Evolutionary conservation across 2,113 vertebrate genomes (phyloP), one percentile per base, ranked within the genome.

Genomic region (Pogona vitticeps): DNA sequence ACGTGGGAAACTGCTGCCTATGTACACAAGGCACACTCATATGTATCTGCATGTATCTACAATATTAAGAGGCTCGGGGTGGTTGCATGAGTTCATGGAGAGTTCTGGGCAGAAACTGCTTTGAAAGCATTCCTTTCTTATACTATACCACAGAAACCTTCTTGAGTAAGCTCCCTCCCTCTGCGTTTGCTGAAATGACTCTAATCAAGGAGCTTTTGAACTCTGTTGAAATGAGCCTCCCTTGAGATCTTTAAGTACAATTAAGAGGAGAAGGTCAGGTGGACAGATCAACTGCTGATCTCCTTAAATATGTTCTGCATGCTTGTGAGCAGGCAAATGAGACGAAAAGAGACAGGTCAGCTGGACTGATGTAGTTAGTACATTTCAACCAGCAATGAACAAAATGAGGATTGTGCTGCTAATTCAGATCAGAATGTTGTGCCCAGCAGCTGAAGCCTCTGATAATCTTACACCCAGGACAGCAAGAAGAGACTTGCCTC

Each of bases 201-300:
- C 14, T 73, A 61, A 83, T 83, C 67, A 82, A 82, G 33, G 21
- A 23, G 33, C 31, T 81, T 65, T 82, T 82, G 40, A 82, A 82
- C 80, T 59, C 12, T 38, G 8, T 5, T 59, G 58, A 83, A 83
- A 59, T 31, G 56, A 83, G 23, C 23, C n/a, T 73, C 67, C 56
- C 82, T 73, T 20, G 56, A 83, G 61, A 46, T 17, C 28, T 46
- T 26, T 8, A 83, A 83, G 23, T 31, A 61, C 68, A 61, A 73
- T 3, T 61, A 59, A 58, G 9, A 31, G 31, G 76, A 59, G 56
- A 59, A 6, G 56, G 33, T 59, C 63, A 61, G 52, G 26, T 83
- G 82, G 33, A 72, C 21, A 72, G 33, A 83, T 63, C 59, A 80
- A 63, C 13, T 58, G n/a, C n/a, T 83, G n/a, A 83, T 28, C 33